Evolutionary conservation across 2,888 invertebrate genomes (phyloP), one percentile per base, ranked within the genome.

Genomic region (Cantharis rustica): DNA sequence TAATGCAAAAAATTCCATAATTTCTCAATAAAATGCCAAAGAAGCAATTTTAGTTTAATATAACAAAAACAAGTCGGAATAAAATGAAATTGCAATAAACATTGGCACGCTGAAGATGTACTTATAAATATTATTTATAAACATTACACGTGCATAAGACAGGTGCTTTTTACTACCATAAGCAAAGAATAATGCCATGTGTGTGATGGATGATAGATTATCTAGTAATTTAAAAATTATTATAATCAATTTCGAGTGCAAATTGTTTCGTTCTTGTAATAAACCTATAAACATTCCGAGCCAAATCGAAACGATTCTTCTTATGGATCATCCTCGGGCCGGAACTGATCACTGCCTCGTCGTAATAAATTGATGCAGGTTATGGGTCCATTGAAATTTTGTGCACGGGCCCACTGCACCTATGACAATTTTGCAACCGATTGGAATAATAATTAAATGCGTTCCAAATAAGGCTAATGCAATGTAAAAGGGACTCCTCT

Each of bases 1-100:
- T 69, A 70, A 79, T 79, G 78, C 76, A 78, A 77, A 77, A 71
- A 79, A n/a, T 26, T 13, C 64, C 16, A 63, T 20, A 66, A 66
- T 20, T 66, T 16, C 17, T 66, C 15, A 66, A 63, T 63, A 63
- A 47, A 66, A 66, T 66, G 64, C 64, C 64, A 23, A 66, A 66
- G 20, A 23, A 66, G 64, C 23, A 66, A 66, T 17, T 66, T 66
- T 66, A 66, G 23, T 23, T 66, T 66, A 13, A 23, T 66, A 15
- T 66, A 23, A 66, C 64, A 66, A 66, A 66, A 66, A 66, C 64
- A 20, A 66, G 64, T 66, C 9, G 17, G 20, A 66, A 66, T 66
- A 66, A 66, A 66, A 47, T 47, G 17, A 66, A 66, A 20, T 23
- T 16, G 23, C 23, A 66, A 20, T 66, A 17, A 23, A 66, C 64